Percentiles rank a stretch among this genome's conserved stretches.
Conservation (phyloP, 2,888 invertebrate genomes). For the Acrocyrtus sp. region DNA sequence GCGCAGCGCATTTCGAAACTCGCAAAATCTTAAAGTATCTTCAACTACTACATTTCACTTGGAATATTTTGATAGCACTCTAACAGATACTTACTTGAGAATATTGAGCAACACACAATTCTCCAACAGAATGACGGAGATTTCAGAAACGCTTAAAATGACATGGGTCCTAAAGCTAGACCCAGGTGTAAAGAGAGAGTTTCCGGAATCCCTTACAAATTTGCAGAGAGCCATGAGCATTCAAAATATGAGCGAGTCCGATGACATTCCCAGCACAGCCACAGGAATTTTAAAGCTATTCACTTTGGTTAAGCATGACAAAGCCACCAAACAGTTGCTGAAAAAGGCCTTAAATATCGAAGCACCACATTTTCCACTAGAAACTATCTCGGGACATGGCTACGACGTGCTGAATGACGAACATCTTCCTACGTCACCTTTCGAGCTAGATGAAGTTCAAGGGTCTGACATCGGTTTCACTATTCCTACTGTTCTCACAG, state of each 20-base stretch:
- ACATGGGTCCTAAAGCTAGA: constrained; percentile 8
- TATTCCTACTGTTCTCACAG: constrained; percentile 22
- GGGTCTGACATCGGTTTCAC: constrained; percentile 49
- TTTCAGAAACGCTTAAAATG: constrained; percentile 16
- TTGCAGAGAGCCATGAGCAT: constrained; percentile 35
- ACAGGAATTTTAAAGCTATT: constrained; percentile 22
- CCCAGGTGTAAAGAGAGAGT: not conserved
- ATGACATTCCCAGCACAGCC: constrained; percentile 34
- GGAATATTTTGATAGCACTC: not conserved
- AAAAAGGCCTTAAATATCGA: constrained; percentile 22
- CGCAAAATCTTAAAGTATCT: constrained; percentile 26
- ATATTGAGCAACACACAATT: not conserved
- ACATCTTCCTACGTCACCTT: constrained; percentile 8
- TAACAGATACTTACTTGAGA: too few species aligned
- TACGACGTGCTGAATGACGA: constrained; percentile 45
- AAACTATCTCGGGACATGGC: constrained; percentile 26
- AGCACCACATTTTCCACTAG: constrained; percentile 22
- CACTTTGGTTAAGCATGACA: constrained; percentile 20
- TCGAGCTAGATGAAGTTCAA: constrained; percentile 12
- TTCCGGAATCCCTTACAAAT: constrained; percentile 25
- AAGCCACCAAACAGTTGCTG: constrained; percentile 20
- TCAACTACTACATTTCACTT: too few species aligned
- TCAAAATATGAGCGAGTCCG: not conserved
- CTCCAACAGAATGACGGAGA: constrained; percentile 17
- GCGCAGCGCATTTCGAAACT: constrained; percentile 21